Conservation (phyloP, 2,797 vertebrate species). For the Gambusia yucatana region DNA sequence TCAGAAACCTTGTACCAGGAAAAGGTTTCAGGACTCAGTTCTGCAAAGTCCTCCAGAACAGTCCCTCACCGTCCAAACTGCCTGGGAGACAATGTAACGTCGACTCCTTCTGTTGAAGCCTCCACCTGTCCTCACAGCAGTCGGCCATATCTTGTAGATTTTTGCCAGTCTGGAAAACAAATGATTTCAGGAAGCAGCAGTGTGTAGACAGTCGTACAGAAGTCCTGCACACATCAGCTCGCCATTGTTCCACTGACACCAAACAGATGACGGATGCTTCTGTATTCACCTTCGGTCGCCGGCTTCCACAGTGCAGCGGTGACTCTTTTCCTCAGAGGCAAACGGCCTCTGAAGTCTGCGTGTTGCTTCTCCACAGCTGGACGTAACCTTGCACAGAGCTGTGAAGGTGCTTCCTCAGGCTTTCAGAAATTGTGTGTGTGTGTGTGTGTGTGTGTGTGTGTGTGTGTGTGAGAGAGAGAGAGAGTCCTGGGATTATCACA, state of each 20-base stretch:
- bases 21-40: not conserved
- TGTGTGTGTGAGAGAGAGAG: too few species aligned
- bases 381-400: not conserved
- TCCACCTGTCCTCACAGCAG: not conserved
- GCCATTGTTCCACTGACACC: not conserved
- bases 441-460: too few species aligned
- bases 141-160: not conserved
- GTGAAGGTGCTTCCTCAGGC: not conserved
- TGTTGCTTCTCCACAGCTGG: not conserved
- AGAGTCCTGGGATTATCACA: not conserved
- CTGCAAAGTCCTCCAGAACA: not conserved
- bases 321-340: not conserved
- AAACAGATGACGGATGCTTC: not conserved
- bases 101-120: not conserved
- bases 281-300: not conserved
- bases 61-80: not conserved
- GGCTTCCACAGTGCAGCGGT: not conserved
- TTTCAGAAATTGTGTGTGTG: not conserved
- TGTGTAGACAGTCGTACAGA: not conserved
- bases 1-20: too few species aligned
- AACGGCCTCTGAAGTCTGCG: not conserved
- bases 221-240: not conserved
- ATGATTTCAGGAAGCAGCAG: not conserved
- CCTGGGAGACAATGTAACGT: too few species aligned
- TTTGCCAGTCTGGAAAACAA: not conserved